phyloP scores from a whole-genome alignment of 2,797 vertebrate genomes.

The Takifugu rubripes region DNA sequence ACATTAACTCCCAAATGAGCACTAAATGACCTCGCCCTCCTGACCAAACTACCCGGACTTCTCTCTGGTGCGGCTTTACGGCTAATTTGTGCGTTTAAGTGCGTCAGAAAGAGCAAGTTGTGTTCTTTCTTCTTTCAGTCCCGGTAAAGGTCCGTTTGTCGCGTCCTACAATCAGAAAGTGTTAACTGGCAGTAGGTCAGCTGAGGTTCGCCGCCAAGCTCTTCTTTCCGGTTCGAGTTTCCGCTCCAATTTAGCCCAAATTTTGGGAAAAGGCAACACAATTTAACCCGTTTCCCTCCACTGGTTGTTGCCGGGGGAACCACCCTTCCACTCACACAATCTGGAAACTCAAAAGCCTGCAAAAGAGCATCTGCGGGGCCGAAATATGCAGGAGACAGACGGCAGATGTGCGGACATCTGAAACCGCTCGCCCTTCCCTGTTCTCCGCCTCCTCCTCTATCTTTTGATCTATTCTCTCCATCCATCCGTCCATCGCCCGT shows the following conservation, averaged over 20 bases:
- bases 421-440: constrained; percentile 11
- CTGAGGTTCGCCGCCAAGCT: too few relatives aligned
- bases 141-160: constrained; percentile 1
- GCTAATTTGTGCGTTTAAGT: constrained; percentile 8
- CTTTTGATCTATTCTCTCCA: constrained; percentile 30
- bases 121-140: constrained; percentile 8
- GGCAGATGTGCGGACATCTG: constrained; percentile 15
- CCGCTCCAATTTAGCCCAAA: too few relatives aligned
- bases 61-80: constrained; percentile 2
- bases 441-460: constrained; percentile 7
- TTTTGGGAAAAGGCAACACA: too few relatives aligned
- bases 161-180: not conserved
- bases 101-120: constrained; percentile 4
- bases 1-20: constrained; percentile 59
- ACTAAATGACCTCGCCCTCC: constrained; percentile 45
- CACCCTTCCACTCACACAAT: too few relatives aligned
- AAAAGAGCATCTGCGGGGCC: too few relatives aligned
- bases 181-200: too few relatives aligned
- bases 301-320: too few relatives aligned
- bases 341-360: too few relatives aligned
- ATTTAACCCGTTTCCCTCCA: too few relatives aligned
- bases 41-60: constrained; percentile 3
- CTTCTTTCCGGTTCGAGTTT: too few relatives aligned
- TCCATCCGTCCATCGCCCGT: constrained; percentile 18
- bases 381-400: constrained; percentile 5